Conservation (phyloP, 1,140 invertebrate species). For the Conopomorpha cramerella region DNA sequence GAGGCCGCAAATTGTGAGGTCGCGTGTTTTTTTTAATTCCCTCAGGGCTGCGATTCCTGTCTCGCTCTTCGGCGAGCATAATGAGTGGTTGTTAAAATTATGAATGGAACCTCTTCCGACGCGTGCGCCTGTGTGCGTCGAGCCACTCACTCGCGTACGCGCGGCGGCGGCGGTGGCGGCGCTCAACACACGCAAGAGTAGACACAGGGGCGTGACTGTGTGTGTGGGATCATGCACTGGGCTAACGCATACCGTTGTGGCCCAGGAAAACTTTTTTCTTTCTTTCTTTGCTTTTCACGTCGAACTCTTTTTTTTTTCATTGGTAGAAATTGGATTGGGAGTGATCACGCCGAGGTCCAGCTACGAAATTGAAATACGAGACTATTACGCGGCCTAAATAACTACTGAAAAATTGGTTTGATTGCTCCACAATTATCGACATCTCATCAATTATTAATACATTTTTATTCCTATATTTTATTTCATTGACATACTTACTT, state of each 20-base stretch:
- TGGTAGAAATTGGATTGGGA: too few species aligned
- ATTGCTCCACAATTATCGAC: too few species aligned
- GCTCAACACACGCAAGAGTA: constrained; percentile 6
- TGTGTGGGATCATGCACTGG: constrained; percentile 2
- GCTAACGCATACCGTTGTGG: constrained; percentile 2
- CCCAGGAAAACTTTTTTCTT: constrained; percentile 1
- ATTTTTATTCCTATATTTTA: too few species aligned
- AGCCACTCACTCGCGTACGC: too few species aligned
- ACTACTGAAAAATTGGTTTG: too few species aligned
- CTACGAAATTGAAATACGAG: too few species aligned
- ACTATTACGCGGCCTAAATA: too few species aligned
- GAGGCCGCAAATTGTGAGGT: constrained; percentile 14
- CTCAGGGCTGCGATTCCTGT: constrained; percentile 14
- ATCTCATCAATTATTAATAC: too few species aligned
- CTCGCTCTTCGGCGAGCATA: constrained; percentile 19
- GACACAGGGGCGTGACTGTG: background rate
- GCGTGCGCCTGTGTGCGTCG: constrained; percentile 16
- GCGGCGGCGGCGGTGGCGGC: constrained; percentile 4
- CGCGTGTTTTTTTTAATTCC: constrained; percentile 12
- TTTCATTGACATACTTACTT: too few species aligned
- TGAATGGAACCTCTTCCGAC: constrained; percentile 37
- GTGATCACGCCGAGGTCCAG: too few species aligned
- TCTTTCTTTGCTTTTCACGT: too few species aligned
- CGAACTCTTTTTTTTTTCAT: too few species aligned
- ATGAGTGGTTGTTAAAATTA: constrained; percentile 48